These are phyloP conservation scores for Pterostichus niger DNA, from an alignment of 2,888 invertebrate genomes.

Conservation along the genomic window DNA sequence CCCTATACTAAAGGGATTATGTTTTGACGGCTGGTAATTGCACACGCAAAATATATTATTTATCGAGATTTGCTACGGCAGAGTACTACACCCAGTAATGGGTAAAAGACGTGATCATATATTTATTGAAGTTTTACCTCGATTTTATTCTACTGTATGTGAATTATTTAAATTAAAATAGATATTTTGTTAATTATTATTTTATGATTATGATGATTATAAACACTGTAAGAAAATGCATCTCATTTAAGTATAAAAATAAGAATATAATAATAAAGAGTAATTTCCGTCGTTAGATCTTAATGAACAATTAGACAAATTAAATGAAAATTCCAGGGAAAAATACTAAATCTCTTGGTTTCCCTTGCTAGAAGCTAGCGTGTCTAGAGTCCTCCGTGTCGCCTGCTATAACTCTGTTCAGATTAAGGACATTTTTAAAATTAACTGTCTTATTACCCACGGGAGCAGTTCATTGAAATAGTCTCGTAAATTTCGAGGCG, in stretches of 20 bases:
- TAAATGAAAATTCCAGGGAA: conserved; percentile 45
- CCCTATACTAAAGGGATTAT: too few species aligned
- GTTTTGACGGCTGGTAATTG: too few species aligned
- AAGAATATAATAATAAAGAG: conserved; percentile 5
- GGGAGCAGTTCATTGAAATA: conserved; percentile 60
- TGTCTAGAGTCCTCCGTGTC: not conserved
- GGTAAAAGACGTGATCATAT: too few species aligned
- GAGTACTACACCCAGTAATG: too few species aligned
- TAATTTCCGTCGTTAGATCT: conserved; percentile 16
- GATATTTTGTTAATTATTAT: not conserved
- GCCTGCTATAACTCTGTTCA: conserved; percentile 31
- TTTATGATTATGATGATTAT: not conserved
- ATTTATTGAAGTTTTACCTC: too few species aligned
- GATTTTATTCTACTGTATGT: too few species aligned
- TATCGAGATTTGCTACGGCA: too few species aligned
- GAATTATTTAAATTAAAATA: not conserved
- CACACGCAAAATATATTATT: too few species aligned
- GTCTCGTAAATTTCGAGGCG: conserved; percentile 53
- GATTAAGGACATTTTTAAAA: conserved; percentile 62
- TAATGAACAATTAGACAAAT: conserved; percentile 48
- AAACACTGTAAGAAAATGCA: not conserved
- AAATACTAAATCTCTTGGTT: conserved; percentile 22
- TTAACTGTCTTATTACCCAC: conserved; percentile 60
- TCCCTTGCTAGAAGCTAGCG: not conserved
- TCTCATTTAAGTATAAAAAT: not conserved